Percentiles rank a stretch among this genome's conserved stretches.
Conservation (phyloP, 2,113 vertebrate genomes). For the Grus americana region DNA sequence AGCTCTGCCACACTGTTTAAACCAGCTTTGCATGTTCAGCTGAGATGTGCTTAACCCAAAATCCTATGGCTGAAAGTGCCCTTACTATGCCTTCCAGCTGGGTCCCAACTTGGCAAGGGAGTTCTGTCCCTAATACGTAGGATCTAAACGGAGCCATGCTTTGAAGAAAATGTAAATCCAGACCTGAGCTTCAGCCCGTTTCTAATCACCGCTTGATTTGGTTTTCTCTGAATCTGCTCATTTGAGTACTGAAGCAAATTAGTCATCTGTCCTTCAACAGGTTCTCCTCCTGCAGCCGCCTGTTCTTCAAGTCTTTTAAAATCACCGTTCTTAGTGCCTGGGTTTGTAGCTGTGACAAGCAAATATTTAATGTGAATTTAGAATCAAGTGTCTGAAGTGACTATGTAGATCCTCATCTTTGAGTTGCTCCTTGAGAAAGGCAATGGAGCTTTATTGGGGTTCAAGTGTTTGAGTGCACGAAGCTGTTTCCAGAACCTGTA, state of each 20-base stretch:
- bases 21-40: neutral
- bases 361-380: constrained; percentile 20
- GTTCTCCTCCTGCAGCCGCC: neutral
- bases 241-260: neutral
- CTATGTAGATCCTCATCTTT: neutral
- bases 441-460: neutral
- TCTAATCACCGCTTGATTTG: neutral
- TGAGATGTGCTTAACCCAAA: constrained; percentile 15
- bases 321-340: neutral
- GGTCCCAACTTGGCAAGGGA: neutral
- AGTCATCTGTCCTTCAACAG: neutral
- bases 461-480: neutral
- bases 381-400: neutral
- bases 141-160: neutral
- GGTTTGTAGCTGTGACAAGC: neutral
- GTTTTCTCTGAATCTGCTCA: neutral
- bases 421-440: neutral
- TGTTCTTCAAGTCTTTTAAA: neutral
- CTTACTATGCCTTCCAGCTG: neutral
- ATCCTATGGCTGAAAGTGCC: neutral
- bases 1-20: neutral
- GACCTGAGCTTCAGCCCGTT: constrained; percentile 1
- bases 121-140: neutral
- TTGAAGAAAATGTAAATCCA: constrained; percentile 15
- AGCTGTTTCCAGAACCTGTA: constrained; percentile 21